phyloP scores from a whole-genome alignment of 2,113 vertebrate genomes.

The Formicarius rufipectus region DNA sequence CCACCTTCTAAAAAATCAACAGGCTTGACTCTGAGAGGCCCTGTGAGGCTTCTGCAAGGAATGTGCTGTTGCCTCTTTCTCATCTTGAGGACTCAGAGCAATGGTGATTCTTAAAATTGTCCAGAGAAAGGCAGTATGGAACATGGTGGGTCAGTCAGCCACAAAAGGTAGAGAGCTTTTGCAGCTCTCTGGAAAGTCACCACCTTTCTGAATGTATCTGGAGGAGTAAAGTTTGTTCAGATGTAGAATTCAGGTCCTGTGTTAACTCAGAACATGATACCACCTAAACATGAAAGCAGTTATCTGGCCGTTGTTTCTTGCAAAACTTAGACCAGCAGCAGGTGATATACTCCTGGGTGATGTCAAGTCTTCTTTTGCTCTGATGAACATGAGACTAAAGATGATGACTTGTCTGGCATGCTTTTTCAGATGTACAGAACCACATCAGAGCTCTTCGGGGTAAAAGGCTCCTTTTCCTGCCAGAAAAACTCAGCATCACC shows the following conservation, averaged over 20 bases:
- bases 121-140: background rate
- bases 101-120: background rate
- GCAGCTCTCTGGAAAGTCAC: background rate
- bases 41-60: background rate
- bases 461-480: background rate
- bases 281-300: background rate
- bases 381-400: rapidly evolving
- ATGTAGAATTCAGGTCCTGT: background rate
- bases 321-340: background rate
- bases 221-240: background rate
- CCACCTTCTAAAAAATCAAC: background rate
- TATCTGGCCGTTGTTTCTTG: background rate
- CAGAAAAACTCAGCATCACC: background rate
- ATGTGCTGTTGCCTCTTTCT: background rate
- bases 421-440: background rate
- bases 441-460: background rate
- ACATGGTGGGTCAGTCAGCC: background rate
- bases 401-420: background rate
- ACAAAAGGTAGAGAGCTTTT: background rate
- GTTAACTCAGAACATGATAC: background rate
- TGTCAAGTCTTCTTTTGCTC: background rate
- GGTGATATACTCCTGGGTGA: background rate
- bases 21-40: background rate
- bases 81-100: background rate
- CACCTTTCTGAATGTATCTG: background rate